phyloP scores from a whole-genome alignment of 2,797 vertebrate genomes.

The Clarias fuscus region DNA sequence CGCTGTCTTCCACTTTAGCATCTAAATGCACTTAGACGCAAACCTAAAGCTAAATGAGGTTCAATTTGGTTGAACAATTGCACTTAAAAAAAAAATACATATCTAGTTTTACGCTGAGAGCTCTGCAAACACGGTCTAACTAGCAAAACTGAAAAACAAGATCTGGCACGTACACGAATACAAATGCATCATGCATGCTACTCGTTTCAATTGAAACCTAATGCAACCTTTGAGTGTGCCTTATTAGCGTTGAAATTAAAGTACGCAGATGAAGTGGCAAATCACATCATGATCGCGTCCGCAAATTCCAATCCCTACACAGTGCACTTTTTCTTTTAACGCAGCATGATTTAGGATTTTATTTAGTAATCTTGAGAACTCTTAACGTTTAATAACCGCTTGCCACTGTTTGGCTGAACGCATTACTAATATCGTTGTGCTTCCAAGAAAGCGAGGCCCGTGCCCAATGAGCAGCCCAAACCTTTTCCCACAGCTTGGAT shows the following conservation, averaged over 20 bases:
- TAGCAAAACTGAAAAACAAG: not conserved
- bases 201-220: not conserved
- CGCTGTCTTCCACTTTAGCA: not conserved
- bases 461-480: slow-evolving; percentile 21
- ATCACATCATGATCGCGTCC: not conserved
- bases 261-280: not conserved
- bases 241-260: slow-evolving; percentile 6
- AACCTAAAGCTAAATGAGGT: not conserved
- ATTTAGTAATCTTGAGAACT: not conserved
- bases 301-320: not conserved
- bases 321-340: not conserved
- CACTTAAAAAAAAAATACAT: not conserved
- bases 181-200: not conserved
- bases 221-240: not conserved
- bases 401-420: not conserved
- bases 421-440: slow-evolving; percentile 9
- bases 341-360: not conserved
- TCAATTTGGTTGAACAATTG: not conserved
- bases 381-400: not conserved
- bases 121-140: not conserved
- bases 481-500: slow-evolving; percentile 56
- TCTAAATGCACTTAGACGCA: not conserved
- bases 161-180: not conserved
- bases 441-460: slow-evolving; percentile 14
- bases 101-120: not conserved